Conservation (phyloP, 1,140 invertebrate species). For the Marisa cornuarietis region DNA sequence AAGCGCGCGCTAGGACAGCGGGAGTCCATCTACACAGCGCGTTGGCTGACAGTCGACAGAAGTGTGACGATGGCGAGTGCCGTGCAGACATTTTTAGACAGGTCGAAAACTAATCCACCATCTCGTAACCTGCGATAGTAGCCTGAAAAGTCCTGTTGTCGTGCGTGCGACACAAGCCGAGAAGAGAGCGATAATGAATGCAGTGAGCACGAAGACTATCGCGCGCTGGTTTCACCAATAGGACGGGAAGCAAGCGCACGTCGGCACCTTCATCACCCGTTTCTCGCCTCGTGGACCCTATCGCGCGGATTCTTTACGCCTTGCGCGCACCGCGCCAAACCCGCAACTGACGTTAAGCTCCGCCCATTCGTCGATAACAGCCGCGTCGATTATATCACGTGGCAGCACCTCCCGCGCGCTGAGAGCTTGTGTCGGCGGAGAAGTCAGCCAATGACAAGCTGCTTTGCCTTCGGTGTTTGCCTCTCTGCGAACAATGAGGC, state of each 20-base stretch:
- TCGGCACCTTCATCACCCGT: neutral
- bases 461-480: neutral
- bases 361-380: neutral
- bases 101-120: neutral
- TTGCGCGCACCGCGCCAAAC: neutral
- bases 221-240: neutral
- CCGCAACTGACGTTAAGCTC: neutral
- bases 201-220: neutral
- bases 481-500: conserved; percentile 13
- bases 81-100: neutral
- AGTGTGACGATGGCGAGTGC: neutral
- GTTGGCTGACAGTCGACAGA: neutral
- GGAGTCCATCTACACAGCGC: neutral
- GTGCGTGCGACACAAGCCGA: neutral
- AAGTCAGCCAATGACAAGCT: neutral
- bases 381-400: conserved; percentile 1
- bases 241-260: neutral
- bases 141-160: neutral
- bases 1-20: no score
- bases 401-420: neutral
- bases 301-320: neutral
- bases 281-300: neutral
- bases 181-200: conserved; percentile 1
- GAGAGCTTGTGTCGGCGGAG: neutral
- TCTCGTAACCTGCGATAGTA: neutral